Evolutionary conservation across 2,888 invertebrate genomes (phyloP).

Genomic region (Pollenia amentaria): DNA sequence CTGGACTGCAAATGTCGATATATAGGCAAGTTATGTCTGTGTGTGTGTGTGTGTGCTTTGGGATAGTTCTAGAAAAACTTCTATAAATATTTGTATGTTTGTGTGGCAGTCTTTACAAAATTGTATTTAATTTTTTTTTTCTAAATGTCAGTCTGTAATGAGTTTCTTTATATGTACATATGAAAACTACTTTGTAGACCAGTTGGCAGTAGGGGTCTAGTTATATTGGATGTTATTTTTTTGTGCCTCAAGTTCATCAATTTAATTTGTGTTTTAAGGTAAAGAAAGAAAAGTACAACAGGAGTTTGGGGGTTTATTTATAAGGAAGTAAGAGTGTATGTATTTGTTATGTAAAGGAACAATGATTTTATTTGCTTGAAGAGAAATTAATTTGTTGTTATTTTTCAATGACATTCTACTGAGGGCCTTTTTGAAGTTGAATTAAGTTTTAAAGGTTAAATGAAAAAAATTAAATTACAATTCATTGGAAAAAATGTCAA

Average conservation of each 20-base stretch:
- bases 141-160: slow-evolving; percentile 1
- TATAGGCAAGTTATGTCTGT: neutral
- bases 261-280: slow-evolving; percentile 38
- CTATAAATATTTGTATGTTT: neutral
- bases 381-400: slow-evolving; percentile 50
- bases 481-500: neutral
- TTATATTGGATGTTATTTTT: neutral
- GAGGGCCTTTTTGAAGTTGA: neutral
- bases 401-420: slow-evolving; percentile 38
- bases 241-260: slow-evolving; percentile 37
- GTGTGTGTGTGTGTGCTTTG: neutral
- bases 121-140: slow-evolving; percentile 10
- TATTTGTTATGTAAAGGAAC: neutral
- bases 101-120: slow-evolving; percentile 22
- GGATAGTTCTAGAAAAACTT: neutral
- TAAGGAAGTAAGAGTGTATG: too few relatives aligned
- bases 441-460: neutral
- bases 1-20: neutral
- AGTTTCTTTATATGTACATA: neutral
- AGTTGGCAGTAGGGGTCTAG: neutral
- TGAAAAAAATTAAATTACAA: neutral
- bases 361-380: slow-evolving; percentile 22
- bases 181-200: neutral
- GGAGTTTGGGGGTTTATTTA: too few relatives aligned
- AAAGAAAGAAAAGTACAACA: slow-evolving; percentile 4